Base-by-base conservation (phyloP, 2,797 vertebrate species). In the Gadopsis bispinosus region DNA sequence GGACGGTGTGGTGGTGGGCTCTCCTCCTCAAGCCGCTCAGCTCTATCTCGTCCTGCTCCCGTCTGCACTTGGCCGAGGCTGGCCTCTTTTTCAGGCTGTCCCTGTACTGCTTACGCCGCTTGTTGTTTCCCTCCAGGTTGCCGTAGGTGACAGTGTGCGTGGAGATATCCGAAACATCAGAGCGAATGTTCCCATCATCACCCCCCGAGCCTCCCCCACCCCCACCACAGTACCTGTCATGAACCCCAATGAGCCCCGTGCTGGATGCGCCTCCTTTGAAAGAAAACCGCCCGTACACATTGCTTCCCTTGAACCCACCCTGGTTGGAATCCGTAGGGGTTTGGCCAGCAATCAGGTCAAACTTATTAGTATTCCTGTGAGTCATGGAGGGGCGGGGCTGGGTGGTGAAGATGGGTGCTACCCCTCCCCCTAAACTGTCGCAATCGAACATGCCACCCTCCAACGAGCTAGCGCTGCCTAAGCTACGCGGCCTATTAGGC, bases 51-150 rank as follows among this genome's bases (percentile, higher is more conserved):
- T 99, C 98, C 47, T 98, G 97, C 80, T 99, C 98, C 69, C 98
- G 94, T 48, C 98, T 93, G 67, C 97, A 97, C 94, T 99, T 99
- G 84, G 98, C 98, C 0, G 98, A 99, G 29, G 98, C 98, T 0
- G 98, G 98, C 62, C 98, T 95, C 94, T 99, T 99, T 95, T 99
- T 99, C 89, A 99, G 94, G 93, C 97, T 99, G 95, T 99, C 98
- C 84, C 98, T 97, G 88, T 99, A 99, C 90, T 99, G 98, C 92
- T 98, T 98, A 62, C 98, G 94, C 69, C 97, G 92, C 89, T 97
- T 98, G 0, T 96, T 96, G 0, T 98, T 99, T 83, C 98, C 98
- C 87, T 99, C 98, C 3, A 99, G 96, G 94, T 99, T 99, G 53
- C 98, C 98, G 0, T 99, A 99, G 91, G 98, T 99, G 87, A 99